Base-by-base conservation (phyloP, 2,797 vertebrate genomes). In the Furcifer pardalis region DNA sequence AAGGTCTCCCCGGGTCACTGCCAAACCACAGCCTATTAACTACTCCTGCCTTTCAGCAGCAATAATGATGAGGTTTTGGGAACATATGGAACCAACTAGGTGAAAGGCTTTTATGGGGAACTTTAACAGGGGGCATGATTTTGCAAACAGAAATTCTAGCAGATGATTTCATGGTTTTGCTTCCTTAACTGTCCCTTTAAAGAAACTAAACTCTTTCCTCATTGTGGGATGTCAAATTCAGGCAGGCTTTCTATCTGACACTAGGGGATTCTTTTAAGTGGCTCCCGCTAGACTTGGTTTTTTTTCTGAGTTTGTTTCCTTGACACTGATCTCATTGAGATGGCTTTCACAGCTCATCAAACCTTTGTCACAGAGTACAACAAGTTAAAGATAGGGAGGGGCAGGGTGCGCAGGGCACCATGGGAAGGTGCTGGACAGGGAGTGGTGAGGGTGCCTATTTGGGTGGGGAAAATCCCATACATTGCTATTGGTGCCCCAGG, bases 61-160 rank as follows among this genome's bases (percentile, higher is more conserved):
- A 93, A 93, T 93, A 94, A 92, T 89, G 89, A 92, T 0, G 87
- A 86, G 93, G 89, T 88, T 94, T 92, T 90, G 91, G 87, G 86
- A 94, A 93, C 93, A 94, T 94, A 93, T 95, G 94, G 94, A 94
- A 94, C 89, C 89, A 95, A 95, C 93, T 94, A 95, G 88, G 84
- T 1, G 10, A 93, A 92, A 92, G 90, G 84, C 91, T 94, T 94
- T 95, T 94, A 92, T 93, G 91, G 92, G 93, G 76, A 93, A 86
- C 87, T 94, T 93, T 94, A 94, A 95, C 87, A 92, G 93, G 88
- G 93, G 91, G 83, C 92, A 93, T 5, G 8, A 89, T 92, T 90
- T 94, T 94, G 91, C 86, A 92, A 94, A 93, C 79, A 92, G 88
- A 93, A 94, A 95, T 93, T 93, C 93, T 92, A 94, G 90, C 89